Conservation (phyloP, 2,113 vertebrate genomes). For the Trematomus loennbergii region DNA sequence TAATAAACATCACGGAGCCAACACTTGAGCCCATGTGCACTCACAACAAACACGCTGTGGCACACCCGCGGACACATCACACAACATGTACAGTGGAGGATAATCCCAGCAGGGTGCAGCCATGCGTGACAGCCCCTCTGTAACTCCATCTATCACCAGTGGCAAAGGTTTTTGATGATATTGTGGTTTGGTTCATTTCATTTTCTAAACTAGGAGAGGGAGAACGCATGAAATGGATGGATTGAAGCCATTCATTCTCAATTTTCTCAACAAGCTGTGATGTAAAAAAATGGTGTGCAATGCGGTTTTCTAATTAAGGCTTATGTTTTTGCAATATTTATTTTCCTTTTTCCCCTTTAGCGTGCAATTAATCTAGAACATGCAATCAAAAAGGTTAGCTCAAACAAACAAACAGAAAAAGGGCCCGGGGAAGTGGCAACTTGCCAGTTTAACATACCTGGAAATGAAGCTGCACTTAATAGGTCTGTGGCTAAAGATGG, state of each 20-base stretch:
- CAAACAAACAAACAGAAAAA: slow-evolving; percentile 13
- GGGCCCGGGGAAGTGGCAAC: slow-evolving; percentile 6
- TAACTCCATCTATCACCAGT: slow-evolving; percentile 44
- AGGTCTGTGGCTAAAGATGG: slow-evolving; percentile 30
- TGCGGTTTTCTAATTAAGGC: slow-evolving; percentile 49
- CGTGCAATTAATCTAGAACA: slow-evolving; percentile 41
- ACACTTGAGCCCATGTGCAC: slow-evolving; percentile 45
- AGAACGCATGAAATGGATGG: slow-evolving; percentile 38
- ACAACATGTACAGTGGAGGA: neutral
- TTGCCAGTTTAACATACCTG: slow-evolving; percentile 35
- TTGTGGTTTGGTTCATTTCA: slow-evolving; percentile 43
- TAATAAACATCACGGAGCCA: slow-evolving; percentile 55
- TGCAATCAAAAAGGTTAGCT: slow-evolving; percentile 29
- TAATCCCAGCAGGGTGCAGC: slow-evolving; percentile 24
- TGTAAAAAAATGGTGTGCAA: slow-evolving; percentile 44
- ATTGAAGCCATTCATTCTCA: slow-evolving; percentile 29
- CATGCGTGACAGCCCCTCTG: slow-evolving; percentile 37
- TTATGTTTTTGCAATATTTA: slow-evolving; percentile 40
- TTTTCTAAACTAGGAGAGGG: slow-evolving; percentile 41
- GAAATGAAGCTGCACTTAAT: slow-evolving; percentile 6
- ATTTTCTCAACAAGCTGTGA: slow-evolving; percentile 48
- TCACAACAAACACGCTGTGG: slow-evolving; percentile 33
- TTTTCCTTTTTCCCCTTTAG: slow-evolving; percentile 18
- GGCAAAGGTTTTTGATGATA: slow-evolving; percentile 21
- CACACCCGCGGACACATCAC: slow-evolving; percentile 24